Base-by-base conservation (phyloP, 2,797 vertebrate species). In the Ptychobarbus kaznakovi region DNA sequence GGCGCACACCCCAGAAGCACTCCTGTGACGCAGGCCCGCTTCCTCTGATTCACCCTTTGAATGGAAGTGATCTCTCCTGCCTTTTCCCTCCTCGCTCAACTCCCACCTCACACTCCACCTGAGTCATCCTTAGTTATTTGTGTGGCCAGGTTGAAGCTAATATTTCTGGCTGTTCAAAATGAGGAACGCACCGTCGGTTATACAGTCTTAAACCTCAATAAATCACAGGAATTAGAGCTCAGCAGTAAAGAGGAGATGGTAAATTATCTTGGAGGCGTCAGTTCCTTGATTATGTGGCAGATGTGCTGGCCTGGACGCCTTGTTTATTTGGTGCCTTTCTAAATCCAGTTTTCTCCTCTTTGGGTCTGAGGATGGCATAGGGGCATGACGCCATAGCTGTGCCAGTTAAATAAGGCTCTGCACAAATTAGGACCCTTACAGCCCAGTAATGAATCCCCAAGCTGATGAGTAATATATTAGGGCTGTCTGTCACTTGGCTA, bases 391-490 rank as follows among this genome's bases (percentile, higher is more conserved):
- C 65, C 78, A 63, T 83, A 74, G 82, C 61, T 72, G 82, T 88
- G 89, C 79, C 46, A 28, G 83, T 90, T 89, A 91, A 90, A 88
- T 87, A 89, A 76, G 72, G 61, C 87, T 84, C 46, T 65, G 77
- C 81, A 85, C 84, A 89, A 84, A 89, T 90, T 89, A 90, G 79
- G 84, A 77, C 76, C 87, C 80, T 88, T 76, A 66, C 79, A 84
- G 85, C 73, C 53, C 66, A 8, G 74, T 87, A 85, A 89, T 89
- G 86, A 90, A 89, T 88, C 84, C 87, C 80, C 44, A 65, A 82
- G 88, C 86, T 88, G 82, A 88, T 90, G 88, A 90, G 88, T 89
- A 85, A 91, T 89, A 83, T 70, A 87, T 89, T 86, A n/a, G 86
- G 77, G 82, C 80, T 89, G 88, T 88, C 86, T 89, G 80, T 87